Base-by-base conservation (phyloP, 2,888 invertebrate species). In the Dichetophora obliterata region DNA sequence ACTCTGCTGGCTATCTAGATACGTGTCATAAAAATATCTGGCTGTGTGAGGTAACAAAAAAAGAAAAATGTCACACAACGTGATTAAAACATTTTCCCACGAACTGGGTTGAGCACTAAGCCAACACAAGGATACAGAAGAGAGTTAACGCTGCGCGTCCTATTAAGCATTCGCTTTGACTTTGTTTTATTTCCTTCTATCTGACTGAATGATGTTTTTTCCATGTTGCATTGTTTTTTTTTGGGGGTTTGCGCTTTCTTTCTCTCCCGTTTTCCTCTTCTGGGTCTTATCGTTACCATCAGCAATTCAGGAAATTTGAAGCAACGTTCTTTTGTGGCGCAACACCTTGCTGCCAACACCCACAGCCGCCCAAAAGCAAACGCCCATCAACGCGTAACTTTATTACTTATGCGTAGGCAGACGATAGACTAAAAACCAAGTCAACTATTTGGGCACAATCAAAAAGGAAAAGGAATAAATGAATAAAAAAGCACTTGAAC, bases 1-100 rank as follows among this genome's bases (percentile, higher is more conserved):
- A 43, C 43, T 43, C 11, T 11, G 14, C 43, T 43, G 43, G 43
- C 43, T 37, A 37, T 37, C 43, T 43, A 43, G 6, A 5, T 11
- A 59, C 5, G 57, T 54, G 54, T 22, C 5, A 27, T 11, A 11
- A 22, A 27, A 22, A 27, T 54, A 22, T n/a, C 9, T 22, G 19
- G 22, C 19, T 54, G 54, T 54, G 54, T 6, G 19, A 19, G 54
- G 5, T 3, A 4, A 24, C 5, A 22, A 14, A 22, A 5, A 59
- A 59, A 19, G 8, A 59, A 57, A n/a, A 16, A 24, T 27, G 57
- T 59, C 57, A 27, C 57, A 11, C 57, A 9, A 14, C 27, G 57
- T 27, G 57, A 59, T 14, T 59, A 59, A 59, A 59, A 59, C 57
- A 59, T 59, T 59, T 59, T 59, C 57, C 57, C 57, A 22, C 57